Conservation (phyloP, 2,888 invertebrate species). For the Heteromurus nitidus region DNA sequence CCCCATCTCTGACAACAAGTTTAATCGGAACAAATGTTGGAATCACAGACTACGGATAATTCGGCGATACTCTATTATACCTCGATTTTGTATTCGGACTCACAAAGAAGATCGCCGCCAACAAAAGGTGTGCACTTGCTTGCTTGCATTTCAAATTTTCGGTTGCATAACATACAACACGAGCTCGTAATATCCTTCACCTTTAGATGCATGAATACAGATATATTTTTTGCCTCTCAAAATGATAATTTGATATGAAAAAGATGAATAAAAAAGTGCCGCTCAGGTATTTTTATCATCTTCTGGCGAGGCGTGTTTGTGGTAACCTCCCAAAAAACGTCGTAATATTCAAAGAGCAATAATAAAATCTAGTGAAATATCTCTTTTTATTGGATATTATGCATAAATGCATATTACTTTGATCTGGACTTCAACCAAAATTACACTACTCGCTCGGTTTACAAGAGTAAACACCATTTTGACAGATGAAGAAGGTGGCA, state of each 20-base stretch:
- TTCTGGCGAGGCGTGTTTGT: conserved; percentile 28
- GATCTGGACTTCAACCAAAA: not conserved
- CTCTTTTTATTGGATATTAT: not conserved
- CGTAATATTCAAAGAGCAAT: not conserved
- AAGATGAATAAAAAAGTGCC: too few relatives aligned
- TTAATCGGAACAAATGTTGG: conserved; percentile 59
- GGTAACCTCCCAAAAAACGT: conserved; percentile 39
- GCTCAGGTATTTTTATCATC: not conserved
- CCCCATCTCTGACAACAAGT: conserved; percentile 36
- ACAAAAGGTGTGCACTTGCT: too few relatives aligned
- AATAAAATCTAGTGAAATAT: not conserved
- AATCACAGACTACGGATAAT: conserved; percentile 39
- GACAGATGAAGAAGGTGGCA: conserved; percentile 27
- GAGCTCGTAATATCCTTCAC: not conserved
- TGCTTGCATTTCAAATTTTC: not conserved
- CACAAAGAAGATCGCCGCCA: conserved; percentile 51
- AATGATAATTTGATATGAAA: conserved; percentile 30
- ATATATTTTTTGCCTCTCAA: not conserved
- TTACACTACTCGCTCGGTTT: too few relatives aligned
- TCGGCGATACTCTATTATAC: conserved; percentile 15
- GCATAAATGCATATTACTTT: conserved; percentile 39
- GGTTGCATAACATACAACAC: too few relatives aligned
- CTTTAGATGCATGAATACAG: not conserved
- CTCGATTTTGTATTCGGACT: conserved; percentile 33
- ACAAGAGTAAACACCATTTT: conserved; percentile 36